Conservation (phyloP, 2,888 invertebrate genomes). For the Seira sanloemensis region DNA sequence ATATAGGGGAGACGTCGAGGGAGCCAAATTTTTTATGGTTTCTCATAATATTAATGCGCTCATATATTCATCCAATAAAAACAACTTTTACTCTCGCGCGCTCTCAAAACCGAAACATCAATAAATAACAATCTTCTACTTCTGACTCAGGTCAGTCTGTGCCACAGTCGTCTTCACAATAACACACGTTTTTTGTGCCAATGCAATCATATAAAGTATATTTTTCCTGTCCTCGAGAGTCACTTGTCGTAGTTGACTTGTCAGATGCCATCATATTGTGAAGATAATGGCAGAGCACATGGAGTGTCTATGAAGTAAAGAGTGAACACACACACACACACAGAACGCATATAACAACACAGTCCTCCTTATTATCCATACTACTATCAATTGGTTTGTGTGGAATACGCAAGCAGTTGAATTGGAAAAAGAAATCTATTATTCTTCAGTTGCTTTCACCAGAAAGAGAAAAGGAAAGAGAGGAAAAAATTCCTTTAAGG, state of each 20-base stretch:
- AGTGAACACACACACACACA: no score
- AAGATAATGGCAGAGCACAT: neutral
- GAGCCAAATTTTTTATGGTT: slow-evolving; percentile 1
- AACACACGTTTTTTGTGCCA: no score
- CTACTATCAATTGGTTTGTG: neutral
- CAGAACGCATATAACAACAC: no score
- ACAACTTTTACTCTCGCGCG: neutral
- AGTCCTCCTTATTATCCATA: neutral
- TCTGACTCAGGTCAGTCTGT: no score
- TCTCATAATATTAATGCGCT: neutral
- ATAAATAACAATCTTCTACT: neutral
- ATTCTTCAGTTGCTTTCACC: no score
- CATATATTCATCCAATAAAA: neutral
- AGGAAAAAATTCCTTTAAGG: neutral
- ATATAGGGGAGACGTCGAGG: neutral
- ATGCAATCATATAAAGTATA: no score
- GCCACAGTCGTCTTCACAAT: no score
- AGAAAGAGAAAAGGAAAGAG: neutral
- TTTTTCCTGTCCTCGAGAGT: neutral
- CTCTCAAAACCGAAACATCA: neutral
- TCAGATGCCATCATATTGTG: neutral
- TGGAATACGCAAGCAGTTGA: no score
- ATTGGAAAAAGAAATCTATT: no score
- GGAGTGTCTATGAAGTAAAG: no score
- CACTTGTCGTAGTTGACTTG: neutral